Base-by-base conservation (phyloP, 2,113 vertebrate species). In the Thymallus thymallus region DNA sequence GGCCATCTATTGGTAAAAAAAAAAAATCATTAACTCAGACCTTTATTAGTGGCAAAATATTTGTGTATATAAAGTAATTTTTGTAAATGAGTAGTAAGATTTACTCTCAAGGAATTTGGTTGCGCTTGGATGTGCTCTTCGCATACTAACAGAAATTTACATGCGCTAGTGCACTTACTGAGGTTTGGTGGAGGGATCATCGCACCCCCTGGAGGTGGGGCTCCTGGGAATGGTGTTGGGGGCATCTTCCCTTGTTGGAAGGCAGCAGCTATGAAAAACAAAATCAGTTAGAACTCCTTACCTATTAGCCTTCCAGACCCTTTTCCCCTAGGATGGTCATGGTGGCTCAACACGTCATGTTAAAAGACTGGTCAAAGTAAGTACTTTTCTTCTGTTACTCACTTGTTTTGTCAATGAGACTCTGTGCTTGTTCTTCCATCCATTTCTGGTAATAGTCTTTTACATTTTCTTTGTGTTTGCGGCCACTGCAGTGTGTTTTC, bases 371-470 rank as follows among this genome's bases (percentile, higher is more conserved):
- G 48, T 51, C 14, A 51, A 51, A 18, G 12, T 18, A 51, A 5
- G 3, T 51, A 51, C 18, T 51, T 14, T 51, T 18, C 4, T 41
- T 5, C 20, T 12, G 13, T 22, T 75, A n/a, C 95, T 89, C 90
- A 99, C 97, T 99, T 78, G 98, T 99, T 92, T 99, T 99, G 68
- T 99, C 98, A 79, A 99, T 99, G 77, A 99, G 94, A 88, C 95
- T 98, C 91, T 99, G 98, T 1, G 98, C 98, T 84, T 99, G 98
- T 70, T 99, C 98, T 84, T 99, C 98, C 98, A 99, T 99, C 98
- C 98, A 99, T 88, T 99, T 99, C 84, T 99, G 98, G 76, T 99
- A 99, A 81, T 99, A 99, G 29, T 99, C 98, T 72, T 99, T 98
- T 70, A 99, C 98, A 73, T 99, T 99, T 86, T 99, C 98, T 89